Evolutionary conservation across 2,797 vertebrate species (phyloP), one percentile per base, ranked within the genome.

Genomic region (Nothura maculosa): DNA sequence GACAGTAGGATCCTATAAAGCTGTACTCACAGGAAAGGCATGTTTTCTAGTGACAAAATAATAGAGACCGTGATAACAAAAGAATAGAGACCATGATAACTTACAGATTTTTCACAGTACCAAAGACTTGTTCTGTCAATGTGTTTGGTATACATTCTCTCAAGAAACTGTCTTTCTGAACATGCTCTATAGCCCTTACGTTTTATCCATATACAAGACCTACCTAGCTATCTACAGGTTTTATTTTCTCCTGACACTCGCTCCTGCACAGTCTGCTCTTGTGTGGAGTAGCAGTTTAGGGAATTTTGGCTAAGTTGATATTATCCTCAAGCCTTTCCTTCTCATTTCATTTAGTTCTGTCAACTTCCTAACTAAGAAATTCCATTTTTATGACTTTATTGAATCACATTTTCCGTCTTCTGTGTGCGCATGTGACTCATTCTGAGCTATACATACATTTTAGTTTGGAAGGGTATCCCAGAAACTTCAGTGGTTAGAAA

Each of bases 401-500:
- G 12, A 14, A 57, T 28, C 54, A 38, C 9, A 42, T 85, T 68
- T 93, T 74, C 43, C 87, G 80, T 76, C 45, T 78, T 47, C 54
- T 72, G 80, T 79, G 12, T 69, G 34, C 70, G 6, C 32, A 43
- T 70, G 67, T 79, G 54, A 80, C 19, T 48, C 32, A 54, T 0
- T 3, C 42, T 61, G 20, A 0, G 15, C 74, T 61, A 12, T 6
- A 68, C 5, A 28, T 81, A 72, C 25, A 34, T 75, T 50, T 90
- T 52, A 12, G 9, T n/a, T 24, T 73, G 70, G 30, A 68, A 86
- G 45, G n/a, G 32, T 83, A 32, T 78, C 85, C 62, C 54, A 78
- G 62, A 89, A 92, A 78, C 74, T 83, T 85, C 50, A 8, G 42
- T 62, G 54, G 77, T 54, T 78, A 89, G 67, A 91, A 91, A 38